These are phyloP conservation scores for Bombus pyrosoma DNA, from an alignment of 1,140 invertebrate genomes.

Conservation along the genomic window DNA sequence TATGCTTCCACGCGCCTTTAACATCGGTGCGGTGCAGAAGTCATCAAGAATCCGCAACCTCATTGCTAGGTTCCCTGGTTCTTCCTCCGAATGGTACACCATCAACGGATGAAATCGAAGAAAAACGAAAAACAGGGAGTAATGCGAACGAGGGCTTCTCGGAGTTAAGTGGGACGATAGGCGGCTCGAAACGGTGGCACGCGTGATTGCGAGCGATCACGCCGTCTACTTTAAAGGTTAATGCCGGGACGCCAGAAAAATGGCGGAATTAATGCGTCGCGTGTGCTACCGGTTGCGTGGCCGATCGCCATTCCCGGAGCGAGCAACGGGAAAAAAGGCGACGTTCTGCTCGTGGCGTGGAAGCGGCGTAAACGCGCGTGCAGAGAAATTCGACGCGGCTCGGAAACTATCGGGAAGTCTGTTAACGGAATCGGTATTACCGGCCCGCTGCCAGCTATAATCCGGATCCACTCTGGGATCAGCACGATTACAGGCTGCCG, in stretches of 20 bases:
- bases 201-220: constrained; percentile 63
- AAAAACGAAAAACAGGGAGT: not conserved
- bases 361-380: constrained; percentile 21
- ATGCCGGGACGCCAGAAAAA: constrained; percentile 56
- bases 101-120: not conserved
- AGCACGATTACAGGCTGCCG: constrained; percentile 24
- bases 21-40: not conserved
- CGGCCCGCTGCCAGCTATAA: constrained; percentile 21
- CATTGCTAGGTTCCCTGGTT: not conserved
- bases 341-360: constrained; percentile 13
- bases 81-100: not conserved
- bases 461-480: constrained; percentile 41
- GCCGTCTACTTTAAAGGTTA: constrained; percentile 58
- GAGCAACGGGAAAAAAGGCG: constrained; percentile 35
- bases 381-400: constrained; percentile 35
- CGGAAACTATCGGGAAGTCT: constrained; percentile 22
- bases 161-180: constrained; percentile 34
- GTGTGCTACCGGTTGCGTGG: constrained; percentile 70
- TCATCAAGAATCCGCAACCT: not conserved
- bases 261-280: constrained; percentile 68
- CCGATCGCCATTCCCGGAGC: constrained; percentile 59
- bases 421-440: constrained; percentile 40
- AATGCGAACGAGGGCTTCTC: not conserved
- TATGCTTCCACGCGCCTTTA: not conserved
- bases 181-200: constrained; percentile 19